Base-by-base conservation (phyloP, 2,888 invertebrate species). In the Steinernema scapterisci region DNA sequence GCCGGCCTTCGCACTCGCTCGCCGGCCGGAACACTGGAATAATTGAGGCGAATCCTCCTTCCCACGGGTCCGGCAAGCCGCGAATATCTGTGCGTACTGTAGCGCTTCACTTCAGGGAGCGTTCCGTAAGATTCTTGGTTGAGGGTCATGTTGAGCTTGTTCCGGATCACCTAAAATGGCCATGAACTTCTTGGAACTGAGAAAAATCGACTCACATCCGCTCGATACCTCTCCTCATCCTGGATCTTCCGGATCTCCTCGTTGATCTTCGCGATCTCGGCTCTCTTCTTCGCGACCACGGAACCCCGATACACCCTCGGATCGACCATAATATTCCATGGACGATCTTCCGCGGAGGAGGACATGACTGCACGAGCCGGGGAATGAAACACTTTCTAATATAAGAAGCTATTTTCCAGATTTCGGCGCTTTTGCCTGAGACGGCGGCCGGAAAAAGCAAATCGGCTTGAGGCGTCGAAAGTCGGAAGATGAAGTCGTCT, bases 241-340 rank as follows among this genome's bases (percentile, higher is more conserved):
- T 63, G 71, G 72, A 19, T 46, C 70, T 46, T 72, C 63, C 27
- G 27, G 16, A 46, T 63, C 48, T 77, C 75, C 75, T 74, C 76
- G 25, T 43, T 38, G 23, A 75, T 70, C 38, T 45, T 27, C 16
- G 48, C 23, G 6, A 56, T 48, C 48, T 75, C 79, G 27, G 79
- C 79, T n/a, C 84, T 72, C 51, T 82, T 77, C 54, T 80, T 74
- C 0, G 85, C 85, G 70, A 81, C 82, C 9, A 85, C 83, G 7
- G 82, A 82, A 21, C 85, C 85, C 45, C 80, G 79, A 74, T 76
- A 84, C 13, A 85, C 80, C 43, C 84, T 70, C 2, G 84, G 84
- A 77, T 85, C 84, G 21, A 72, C 74, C 74, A 78, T 72, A 63
- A 79, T 77, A 74, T 80, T 79, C 71, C 75, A 74, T 27, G 74